Base-by-base conservation (phyloP, 2,113 vertebrate genomes). In the Rhodinocichla rosea region DNA sequence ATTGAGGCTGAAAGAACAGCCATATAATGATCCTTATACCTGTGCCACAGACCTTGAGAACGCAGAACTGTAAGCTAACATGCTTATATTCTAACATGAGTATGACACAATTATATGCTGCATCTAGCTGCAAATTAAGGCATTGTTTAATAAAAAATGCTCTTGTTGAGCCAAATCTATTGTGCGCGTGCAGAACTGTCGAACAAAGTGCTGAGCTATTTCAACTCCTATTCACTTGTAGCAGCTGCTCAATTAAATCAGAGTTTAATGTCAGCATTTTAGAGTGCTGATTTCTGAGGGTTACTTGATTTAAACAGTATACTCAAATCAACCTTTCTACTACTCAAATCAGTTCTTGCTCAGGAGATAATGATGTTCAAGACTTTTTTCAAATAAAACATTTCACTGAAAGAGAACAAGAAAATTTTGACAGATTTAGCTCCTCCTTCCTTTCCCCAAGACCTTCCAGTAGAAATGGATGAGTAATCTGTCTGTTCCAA, bases 191-290 rank as follows among this genome's bases (percentile, higher is more conserved):
- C 68, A 80, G 79, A 95, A 88, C 71, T 80, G 84, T 80, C 4
- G 35, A 91, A 76, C 93, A 74, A 96, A 95, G 56, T 94, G 85
- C 93, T 93, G 85, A 96, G 90, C 85, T 95, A 74, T 93, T 75
- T 80, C 85, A 64, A 77, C 79, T 90, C 39, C 79, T 70, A 92
- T 93, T 91, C 90, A 91, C 84, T 95, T 93, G 75, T 88, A 93
- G 87, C 93, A 94, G 95, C 92, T 94, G 94, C 89, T 95, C 81
- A 92, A 95, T 95, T 97, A 97, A 97, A 95, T 94, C 83, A 55
- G 83, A 78, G 40, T 87, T 95, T 84, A 91, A 95, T 2, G 17
- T 95, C 93, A 95, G 96, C 94, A 70, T 65, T 91, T 95, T 91
- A 52, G 49, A 90, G 89, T 77, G 90, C 92, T 90, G 88, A 92